Evolutionary conservation across 2,888 invertebrate species (phyloP), one percentile per base, ranked within the genome.

Genomic region (Aromia moschata): DNA sequence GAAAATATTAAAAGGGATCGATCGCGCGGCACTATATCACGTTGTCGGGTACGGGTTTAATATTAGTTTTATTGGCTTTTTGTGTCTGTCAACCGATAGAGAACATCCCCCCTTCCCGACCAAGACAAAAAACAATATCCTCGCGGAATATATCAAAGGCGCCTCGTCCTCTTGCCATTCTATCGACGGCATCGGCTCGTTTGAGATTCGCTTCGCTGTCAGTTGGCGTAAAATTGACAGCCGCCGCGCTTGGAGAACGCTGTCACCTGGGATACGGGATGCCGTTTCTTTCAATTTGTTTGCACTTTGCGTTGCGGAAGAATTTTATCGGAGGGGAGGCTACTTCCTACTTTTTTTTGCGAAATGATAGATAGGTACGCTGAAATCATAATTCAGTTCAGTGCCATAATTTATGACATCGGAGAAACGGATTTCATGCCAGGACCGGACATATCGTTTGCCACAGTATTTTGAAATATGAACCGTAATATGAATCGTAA

Each of bases 71-170:
- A 52, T 52, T 52, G 52, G 52, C 41, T 52, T 52, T 38, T 41
- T 52, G 38, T 49, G 52, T 52, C 52, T 52, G 30, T 41, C 52
- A 52, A 31, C 16, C 41, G 16, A 25, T 11, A 30, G 41, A 38
- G 49, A 41, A 41, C 14, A 18, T n/a, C 40, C 52, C 41, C 52
- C 20, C 41, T 52, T 41, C 11, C 15, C 52, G 17, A 30, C 31
- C 52, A 52, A 41, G 41, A 52, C 25, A 52, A 52, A 52, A 52
- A 52, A 52, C 52, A 52, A 52, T 52, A 52, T 52, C 17, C 52
- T 30, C 40, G 11, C 12, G 15, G 52, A 52, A 52, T 41, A 49
- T 20, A 52, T 52, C 52, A 52, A 52, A 41, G 52, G 40, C 41
- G 41, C 30, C 25, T 25, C 30, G 37, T 25, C 38, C 49, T 12